Base-by-base conservation (phyloP, 2,888 invertebrate genomes). In the Caenorhabditis sp. region DNA sequence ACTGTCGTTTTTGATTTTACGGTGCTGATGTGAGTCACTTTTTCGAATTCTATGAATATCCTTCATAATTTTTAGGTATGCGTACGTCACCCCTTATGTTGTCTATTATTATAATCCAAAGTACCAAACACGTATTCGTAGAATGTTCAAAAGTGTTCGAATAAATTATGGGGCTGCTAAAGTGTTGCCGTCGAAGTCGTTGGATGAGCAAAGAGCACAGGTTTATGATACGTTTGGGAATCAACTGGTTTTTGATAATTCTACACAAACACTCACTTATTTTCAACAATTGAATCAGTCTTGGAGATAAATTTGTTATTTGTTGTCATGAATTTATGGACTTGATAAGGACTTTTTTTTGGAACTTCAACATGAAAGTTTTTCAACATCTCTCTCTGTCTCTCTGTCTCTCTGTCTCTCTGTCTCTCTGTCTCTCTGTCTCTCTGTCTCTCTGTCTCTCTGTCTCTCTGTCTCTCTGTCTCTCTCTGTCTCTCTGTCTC, bases 91-190 rank as follows among this genome's bases (percentile, higher is more conserved):
- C 1, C 70, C 70, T 27, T 67, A 61, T 26, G 67, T 71, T 20
- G 63, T 71, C 49, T 71, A 71, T 31, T 67, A 71, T 43, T 59
- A 66, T 31, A 67, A 71, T 63, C 70, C 70, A 50, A 71, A 71
- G 27, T 71, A 71, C 23, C 63, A 59, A 43, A 8, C 38, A 4
- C 63, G 67, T 27, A 14, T 71, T 1, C 56, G 59, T 17, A 20
- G 21, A 5, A 67, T 71, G 0, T n/a, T 59, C 1, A 31, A 38
- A 5, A 66, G 17, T 26, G 1, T 63, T 7, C 56, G 63, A 26
- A n/a, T 57, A 4, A 56, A 56, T 20, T 12, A 23, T 53, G 23
- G 21, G 5, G 21, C 4, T 10, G 66, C 62, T 31, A 58, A 59
- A 20, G 52, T 70, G 12, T 31, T 38, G 10, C 66, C 70, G 20